Percentiles rank a stretch among this genome's conserved stretches.
Evolutionary conservation across 1,140 invertebrate species (phyloP).

Genomic region (Drosophila takahashii): DNA sequence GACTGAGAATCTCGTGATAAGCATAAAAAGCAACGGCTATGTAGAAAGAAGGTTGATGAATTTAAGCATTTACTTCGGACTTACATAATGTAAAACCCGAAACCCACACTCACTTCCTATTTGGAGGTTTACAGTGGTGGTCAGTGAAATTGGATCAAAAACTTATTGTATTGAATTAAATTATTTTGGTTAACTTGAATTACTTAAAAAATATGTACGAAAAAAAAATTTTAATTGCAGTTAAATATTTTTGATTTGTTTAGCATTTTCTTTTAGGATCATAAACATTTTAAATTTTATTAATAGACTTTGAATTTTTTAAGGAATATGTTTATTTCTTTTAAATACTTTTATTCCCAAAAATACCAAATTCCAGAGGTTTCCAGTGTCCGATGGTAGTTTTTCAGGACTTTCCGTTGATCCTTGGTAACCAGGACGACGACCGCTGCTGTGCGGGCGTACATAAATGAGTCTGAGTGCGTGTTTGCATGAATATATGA

Average conservation of each 20-base stretch:
- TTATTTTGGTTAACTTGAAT: too few species aligned
- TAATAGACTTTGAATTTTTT: too few species aligned
- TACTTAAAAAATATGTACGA: too few species aligned
- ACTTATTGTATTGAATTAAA: too few species aligned
- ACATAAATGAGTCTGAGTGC: slow-evolving; percentile 27
- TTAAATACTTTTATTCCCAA: not conserved
- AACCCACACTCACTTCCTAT: slow-evolving; percentile 30
- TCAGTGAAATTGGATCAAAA: not conserved
- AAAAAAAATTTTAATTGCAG: too few species aligned
- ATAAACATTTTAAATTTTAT: too few species aligned
- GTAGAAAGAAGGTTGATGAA: slow-evolving; percentile 73
- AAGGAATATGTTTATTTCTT: too few species aligned
- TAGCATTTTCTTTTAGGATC: too few species aligned
- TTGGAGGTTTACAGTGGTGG: not conserved
- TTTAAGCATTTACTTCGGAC: slow-evolving; percentile 67
- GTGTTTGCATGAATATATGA: slow-evolving; percentile 65
- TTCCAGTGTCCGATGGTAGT: too few species aligned
- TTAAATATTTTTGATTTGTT: too few species aligned
- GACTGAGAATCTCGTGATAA: slow-evolving; percentile 53
- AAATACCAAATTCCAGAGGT: not conserved
- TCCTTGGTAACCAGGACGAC: not conserved
- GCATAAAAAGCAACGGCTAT: slow-evolving; percentile 52
- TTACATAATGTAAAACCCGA: slow-evolving; percentile 65
- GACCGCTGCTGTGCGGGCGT: slow-evolving; percentile 31
- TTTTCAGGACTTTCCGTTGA: not conserved